phyloP scores from a whole-genome alignment of 2,888 invertebrate species.

The Tridacna crocea region DNA sequence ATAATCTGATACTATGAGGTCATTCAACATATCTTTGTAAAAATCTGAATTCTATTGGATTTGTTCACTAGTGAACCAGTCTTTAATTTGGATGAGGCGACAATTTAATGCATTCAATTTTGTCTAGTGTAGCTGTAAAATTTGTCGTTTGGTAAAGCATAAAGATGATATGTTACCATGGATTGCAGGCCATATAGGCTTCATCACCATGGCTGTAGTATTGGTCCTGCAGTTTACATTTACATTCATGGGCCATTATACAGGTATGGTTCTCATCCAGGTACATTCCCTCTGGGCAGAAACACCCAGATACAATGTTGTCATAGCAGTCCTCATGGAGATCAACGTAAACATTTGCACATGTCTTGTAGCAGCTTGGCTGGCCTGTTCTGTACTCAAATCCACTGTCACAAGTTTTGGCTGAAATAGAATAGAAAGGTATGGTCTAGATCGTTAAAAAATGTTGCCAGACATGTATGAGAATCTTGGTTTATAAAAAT shows the following conservation, averaged over 20 bases:
- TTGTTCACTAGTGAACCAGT: too few relatives aligned
- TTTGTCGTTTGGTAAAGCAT: too few relatives aligned
- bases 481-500: too few relatives aligned
- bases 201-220: conserved; percentile 62
- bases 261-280: conserved; percentile 82
- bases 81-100: too few relatives aligned
- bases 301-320: conserved; percentile 91
- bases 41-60: too few relatives aligned
- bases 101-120: too few relatives aligned
- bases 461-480: not conserved
- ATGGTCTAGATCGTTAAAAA: too few relatives aligned
- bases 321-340: conserved; percentile 51
- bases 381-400: conserved; percentile 53
- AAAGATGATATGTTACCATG: conserved; percentile 64
- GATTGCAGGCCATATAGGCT: conserved; percentile 71
- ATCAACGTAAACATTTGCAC: conserved; percentile 46
- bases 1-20: too few relatives aligned
- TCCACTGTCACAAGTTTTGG: conserved; percentile 49
- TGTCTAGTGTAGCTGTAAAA: too few relatives aligned
- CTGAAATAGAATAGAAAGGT: conserved; percentile 36
- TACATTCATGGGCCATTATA: conserved; percentile 67
- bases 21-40: too few relatives aligned
- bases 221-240: conserved; percentile 68
- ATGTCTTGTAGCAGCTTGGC: conserved; percentile 56
- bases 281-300: conserved; percentile 90